Evolutionary conservation across 2,888 invertebrate genomes (phyloP).

Genomic region (Leptopilina syphax): DNA sequence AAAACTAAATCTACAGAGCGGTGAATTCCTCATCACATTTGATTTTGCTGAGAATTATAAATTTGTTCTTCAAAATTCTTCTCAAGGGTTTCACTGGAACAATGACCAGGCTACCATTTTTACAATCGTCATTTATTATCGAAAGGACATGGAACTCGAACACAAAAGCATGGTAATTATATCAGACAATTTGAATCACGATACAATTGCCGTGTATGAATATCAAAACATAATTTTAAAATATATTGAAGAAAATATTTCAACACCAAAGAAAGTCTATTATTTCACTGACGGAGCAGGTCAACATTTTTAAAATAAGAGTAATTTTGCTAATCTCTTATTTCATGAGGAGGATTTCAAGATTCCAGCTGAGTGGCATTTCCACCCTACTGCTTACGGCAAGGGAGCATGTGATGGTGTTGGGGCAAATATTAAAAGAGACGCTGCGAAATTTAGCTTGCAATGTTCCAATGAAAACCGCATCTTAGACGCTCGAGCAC

Average conservation of each 20-base stretch:
- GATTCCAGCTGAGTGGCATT: conserved; percentile 60
- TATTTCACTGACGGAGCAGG: conserved; percentile 50
- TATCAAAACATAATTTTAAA: conserved; percentile 30
- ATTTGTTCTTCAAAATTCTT: conserved; percentile 19
- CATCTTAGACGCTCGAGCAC: not conserved
- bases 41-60: conserved; percentile 27
- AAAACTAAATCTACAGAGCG: not conserved
- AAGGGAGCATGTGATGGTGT: conserved; percentile 62
- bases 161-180: conserved; percentile 19
- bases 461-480: conserved; percentile 11
- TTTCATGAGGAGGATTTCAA: conserved; percentile 48
- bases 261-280: conserved; percentile 37
- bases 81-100: conserved; percentile 33
- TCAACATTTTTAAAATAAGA: conserved; percentile 45
- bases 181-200: conserved; percentile 11
- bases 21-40: conserved; percentile 5
- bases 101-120: conserved; percentile 34
- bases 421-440: conserved; percentile 33
- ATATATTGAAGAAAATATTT: conserved; percentile 10
- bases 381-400: conserved; percentile 60
- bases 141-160: not conserved
- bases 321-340: conserved; percentile 47
- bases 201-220: conserved; percentile 15
- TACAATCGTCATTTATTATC: not conserved
- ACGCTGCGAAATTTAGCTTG: conserved; percentile 26